A percentile compares a stretch with the other conserved stretches of the same genome.
phyloP scores from a whole-genome alignment of 2,797 vertebrate species.

The Pachyuromys duprasi region DNA sequence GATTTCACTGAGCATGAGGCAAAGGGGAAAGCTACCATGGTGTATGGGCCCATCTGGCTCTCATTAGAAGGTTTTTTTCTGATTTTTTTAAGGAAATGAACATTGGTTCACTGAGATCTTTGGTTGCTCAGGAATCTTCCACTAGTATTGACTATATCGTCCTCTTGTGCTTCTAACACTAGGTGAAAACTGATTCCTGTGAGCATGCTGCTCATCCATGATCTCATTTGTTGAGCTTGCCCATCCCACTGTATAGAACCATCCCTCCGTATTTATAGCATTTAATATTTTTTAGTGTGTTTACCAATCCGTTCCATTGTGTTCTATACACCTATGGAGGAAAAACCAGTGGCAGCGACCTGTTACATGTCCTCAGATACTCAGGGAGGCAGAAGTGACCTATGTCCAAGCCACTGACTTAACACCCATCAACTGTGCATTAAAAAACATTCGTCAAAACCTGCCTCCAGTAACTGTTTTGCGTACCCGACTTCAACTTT shows the following conservation, averaged over 20 bases:
- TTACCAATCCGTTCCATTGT: not conserved
- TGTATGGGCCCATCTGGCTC: not conserved
- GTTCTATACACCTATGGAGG: not conserved
- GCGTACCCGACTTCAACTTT: conserved; percentile 19
- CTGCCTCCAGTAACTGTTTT: not conserved
- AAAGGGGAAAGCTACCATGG: not conserved
- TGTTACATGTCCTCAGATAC: not conserved
- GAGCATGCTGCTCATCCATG: not conserved
- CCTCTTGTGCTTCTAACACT: not conserved
- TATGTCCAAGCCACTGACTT: not conserved
- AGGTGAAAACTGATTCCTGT: not conserved
- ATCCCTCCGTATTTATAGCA: not conserved
- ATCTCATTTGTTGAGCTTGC: not conserved
- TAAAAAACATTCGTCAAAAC: conserved; percentile 34
- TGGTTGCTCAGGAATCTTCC: not conserved
- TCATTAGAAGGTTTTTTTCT: not conserved
- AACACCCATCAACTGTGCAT: not conserved
- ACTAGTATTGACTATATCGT: not conserved
- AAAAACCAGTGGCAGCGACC: not conserved
- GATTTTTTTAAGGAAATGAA: not conserved
- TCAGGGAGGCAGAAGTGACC: not conserved
- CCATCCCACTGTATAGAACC: not conserved
- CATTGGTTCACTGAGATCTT: not conserved
- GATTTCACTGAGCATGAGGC: not conserved
- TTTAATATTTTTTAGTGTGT: not conserved